phyloP scores from a whole-genome alignment of 2,888 invertebrate species.

The Drosophila phalerata region DNA sequence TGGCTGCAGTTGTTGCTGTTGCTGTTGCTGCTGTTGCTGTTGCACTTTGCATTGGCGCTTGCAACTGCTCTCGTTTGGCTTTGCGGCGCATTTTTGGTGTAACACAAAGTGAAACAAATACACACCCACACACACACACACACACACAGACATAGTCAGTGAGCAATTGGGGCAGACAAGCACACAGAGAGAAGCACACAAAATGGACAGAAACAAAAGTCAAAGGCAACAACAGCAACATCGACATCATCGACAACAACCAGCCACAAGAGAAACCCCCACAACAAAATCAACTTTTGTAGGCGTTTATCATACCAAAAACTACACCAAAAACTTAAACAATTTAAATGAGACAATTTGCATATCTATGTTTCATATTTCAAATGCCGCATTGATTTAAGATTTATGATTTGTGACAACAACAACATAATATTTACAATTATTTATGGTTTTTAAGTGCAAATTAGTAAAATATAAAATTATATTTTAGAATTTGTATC shows the following conservation, averaged over 20 bases:
- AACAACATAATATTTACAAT: neutral
- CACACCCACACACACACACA: slow-evolving; percentile 26
- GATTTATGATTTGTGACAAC: slow-evolving; percentile 9
- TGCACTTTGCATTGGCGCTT: slow-evolving; percentile 67
- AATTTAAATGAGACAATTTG: slow-evolving; percentile 33
- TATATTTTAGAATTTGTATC: neutral
- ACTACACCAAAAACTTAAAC: slow-evolving; percentile 16
- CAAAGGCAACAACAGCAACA: slow-evolving; percentile 39
- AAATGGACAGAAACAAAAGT: slow-evolving; percentile 64
- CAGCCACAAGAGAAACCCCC: slow-evolving; percentile 30
- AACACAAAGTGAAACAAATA: slow-evolving; percentile 76
- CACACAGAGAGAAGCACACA: slow-evolving; percentile 41
- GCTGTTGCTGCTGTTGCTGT: slow-evolving; percentile 42
- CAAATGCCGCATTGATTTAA: slow-evolving; percentile 5
- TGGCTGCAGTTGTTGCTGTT: slow-evolving; percentile 68
- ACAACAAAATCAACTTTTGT: slow-evolving; percentile 17
- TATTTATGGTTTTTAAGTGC: slow-evolving; percentile 5
- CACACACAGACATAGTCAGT: slow-evolving; percentile 11
- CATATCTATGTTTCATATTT: slow-evolving; percentile 19
- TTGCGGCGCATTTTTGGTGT: slow-evolving; percentile 81
- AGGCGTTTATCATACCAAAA: slow-evolving; percentile 25
- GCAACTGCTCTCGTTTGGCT: slow-evolving; percentile 74
- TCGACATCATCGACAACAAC: slow-evolving; percentile 21
- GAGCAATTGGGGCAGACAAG: slow-evolving; percentile 30
- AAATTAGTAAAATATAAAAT: neutral